These are phyloP conservation scores for Lota lota DNA, from an alignment of 2,113 vertebrate genomes.

Conservation along the genomic window DNA sequence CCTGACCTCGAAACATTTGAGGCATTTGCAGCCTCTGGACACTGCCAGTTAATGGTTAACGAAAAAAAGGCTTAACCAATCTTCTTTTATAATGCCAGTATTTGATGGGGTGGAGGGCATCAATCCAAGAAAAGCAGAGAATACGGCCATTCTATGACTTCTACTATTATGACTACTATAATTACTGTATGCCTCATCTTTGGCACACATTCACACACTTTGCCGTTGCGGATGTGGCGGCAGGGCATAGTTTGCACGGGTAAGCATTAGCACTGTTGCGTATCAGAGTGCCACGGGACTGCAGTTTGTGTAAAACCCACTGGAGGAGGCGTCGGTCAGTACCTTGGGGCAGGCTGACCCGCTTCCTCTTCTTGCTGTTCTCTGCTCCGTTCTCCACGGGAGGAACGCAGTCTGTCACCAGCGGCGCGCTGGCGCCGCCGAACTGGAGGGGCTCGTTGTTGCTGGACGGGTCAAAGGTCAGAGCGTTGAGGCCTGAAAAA, in stretches of 20 bases:
- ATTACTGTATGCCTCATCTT: neutral
- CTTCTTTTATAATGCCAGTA: constrained; percentile 9
- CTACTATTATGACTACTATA: too few species aligned
- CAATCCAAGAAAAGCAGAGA: neutral
- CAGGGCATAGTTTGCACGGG: neutral
- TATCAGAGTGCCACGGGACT: constrained; percentile 4
- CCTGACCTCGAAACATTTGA: constrained; percentile 59
- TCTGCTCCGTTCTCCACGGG: constrained; percentile 79
- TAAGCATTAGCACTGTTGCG: too few species aligned
- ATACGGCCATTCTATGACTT: too few species aligned
- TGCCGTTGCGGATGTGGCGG: constrained; percentile 8
- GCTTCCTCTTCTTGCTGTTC: constrained; percentile 83
- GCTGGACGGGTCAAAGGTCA: constrained; percentile 82
- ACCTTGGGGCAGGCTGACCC: constrained; percentile 81
- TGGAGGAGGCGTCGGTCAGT: constrained; percentile 27
- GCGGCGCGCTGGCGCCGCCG: constrained; percentile 64
- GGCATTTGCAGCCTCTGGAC: constrained; percentile 52
- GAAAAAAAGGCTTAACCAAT: constrained; percentile 44
- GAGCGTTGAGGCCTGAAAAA: constrained; percentile 81
- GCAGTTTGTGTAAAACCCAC: constrained; percentile 4
- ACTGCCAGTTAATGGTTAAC: constrained; percentile 46
- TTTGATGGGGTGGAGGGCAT: too few species aligned
- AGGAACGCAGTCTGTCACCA: constrained; percentile 69
- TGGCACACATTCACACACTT: constrained; percentile 20
- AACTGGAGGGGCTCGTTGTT: constrained; percentile 81